Evolutionary conservation across 2,888 invertebrate species (phyloP).

Genomic region (Nowickia ferox): DNA sequence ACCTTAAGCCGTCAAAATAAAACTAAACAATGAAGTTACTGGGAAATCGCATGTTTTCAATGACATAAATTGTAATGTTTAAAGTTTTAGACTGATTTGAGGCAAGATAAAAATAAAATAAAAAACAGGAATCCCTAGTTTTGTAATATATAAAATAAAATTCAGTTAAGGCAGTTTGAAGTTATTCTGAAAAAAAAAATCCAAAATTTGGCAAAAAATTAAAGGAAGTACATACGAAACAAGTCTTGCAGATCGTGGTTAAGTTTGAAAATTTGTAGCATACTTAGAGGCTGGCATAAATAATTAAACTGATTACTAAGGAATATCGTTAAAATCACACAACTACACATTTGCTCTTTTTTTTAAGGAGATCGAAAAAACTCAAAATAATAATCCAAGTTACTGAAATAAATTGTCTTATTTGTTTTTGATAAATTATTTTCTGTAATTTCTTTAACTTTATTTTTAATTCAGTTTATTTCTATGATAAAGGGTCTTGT

Average conservation of each 20-base stretch:
- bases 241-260: no score
- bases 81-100: constrained; percentile 4
- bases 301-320: neutral
- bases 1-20: neutral
- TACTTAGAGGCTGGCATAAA: neutral
- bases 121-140: neutral
- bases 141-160: neutral
- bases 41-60: constrained; percentile 41
- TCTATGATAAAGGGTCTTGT: no score
- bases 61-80: constrained; percentile 9
- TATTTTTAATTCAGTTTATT: no score
- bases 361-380: no score
- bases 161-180: neutral
- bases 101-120: neutral
- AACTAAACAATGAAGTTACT: constrained; percentile 12
- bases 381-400: no score
- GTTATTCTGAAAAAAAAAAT: no score
- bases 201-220: neutral
- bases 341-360: no score
- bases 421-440: no score
- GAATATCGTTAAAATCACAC: no score
- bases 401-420: no score
- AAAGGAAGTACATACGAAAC: no score
- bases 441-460: no score
- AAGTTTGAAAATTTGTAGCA: neutral